These are phyloP conservation scores for Lycocerus yunnanus DNA, from an alignment of 2,888 invertebrate species.

Conservation along the genomic window DNA sequence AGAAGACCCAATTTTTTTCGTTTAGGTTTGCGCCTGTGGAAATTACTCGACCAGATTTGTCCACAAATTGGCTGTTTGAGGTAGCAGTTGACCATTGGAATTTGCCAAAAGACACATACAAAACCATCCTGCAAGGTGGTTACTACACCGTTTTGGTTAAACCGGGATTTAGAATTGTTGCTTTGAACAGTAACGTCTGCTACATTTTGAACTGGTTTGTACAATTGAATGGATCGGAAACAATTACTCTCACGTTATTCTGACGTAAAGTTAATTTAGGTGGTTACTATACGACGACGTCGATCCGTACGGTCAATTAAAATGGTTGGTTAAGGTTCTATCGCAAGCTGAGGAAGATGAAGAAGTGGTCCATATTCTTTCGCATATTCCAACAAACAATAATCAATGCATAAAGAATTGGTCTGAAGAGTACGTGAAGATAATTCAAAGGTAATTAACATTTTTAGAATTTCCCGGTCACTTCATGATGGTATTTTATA, in stretches of 20 bases:
- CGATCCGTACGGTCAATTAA: slow-evolving; percentile 74
- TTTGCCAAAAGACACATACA: slow-evolving; percentile 65
- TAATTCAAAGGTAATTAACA: slow-evolving; percentile 36
- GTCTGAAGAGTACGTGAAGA: slow-evolving; percentile 67
- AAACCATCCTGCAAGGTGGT: slow-evolving; percentile 69
- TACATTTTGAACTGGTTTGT: slow-evolving; percentile 72
- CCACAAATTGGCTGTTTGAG: slow-evolving; percentile 77
- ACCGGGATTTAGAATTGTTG: slow-evolving; percentile 74
- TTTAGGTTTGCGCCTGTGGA: too few relatives aligned
- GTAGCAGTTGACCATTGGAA: slow-evolving; percentile 72
- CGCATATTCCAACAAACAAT: slow-evolving; percentile 79
- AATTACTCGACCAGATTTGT: slow-evolving; percentile 46
- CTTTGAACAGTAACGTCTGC: slow-evolving; percentile 81
- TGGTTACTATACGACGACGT: slow-evolving; percentile 58
- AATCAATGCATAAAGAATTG: slow-evolving; percentile 71
- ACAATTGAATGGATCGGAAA: too few relatives aligned
- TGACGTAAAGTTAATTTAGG: slow-evolving; percentile 17
- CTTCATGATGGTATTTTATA: slow-evolving; percentile 40
- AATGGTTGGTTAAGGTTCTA: slow-evolving; percentile 78
- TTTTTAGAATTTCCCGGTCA: background rate
- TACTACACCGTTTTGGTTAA: slow-evolving; percentile 73
- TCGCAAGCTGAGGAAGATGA: slow-evolving; percentile 70
- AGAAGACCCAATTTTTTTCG: background rate
- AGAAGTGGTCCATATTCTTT: slow-evolving; percentile 79
- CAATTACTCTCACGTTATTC: background rate